These are phyloP conservation scores for Vanacampus margaritifer DNA, from an alignment of 2,113 vertebrate genomes.

Conservation along the genomic window DNA sequence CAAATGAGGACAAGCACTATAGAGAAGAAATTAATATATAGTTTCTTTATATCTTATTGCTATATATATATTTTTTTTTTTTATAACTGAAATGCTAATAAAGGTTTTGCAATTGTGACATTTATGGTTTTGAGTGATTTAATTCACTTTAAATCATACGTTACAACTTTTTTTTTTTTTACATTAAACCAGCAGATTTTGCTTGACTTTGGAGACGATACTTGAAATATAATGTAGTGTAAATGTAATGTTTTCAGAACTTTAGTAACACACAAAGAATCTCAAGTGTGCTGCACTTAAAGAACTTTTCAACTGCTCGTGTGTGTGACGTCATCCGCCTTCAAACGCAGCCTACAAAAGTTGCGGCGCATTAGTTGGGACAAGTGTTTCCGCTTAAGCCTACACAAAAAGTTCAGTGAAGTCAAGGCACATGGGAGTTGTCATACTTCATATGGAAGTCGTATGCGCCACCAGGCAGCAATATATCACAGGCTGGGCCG, in stretches of 20 bases:
- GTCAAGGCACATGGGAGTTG: constrained; percentile 41
- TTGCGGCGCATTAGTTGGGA: background rate
- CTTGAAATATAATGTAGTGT: background rate
- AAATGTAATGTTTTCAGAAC: background rate
- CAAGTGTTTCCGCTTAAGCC: constrained; percentile 17
- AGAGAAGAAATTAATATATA: background rate
- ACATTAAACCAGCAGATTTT: background rate
- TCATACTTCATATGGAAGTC: constrained; percentile 36
- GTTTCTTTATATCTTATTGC: background rate
- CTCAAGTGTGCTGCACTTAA: background rate
- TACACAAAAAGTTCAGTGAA: constrained; percentile 43
- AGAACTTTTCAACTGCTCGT: background rate
- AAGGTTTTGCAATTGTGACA: too few relatives aligned
- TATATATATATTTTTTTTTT: too few relatives aligned
- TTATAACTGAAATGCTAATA: too few relatives aligned
- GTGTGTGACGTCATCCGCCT: background rate
- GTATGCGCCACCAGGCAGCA: constrained; percentile 35
- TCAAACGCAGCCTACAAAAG: background rate
- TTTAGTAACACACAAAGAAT: background rate
- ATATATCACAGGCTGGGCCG: constrained; percentile 45
- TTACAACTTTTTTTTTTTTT: too few relatives aligned
- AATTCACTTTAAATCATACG: too few relatives aligned
- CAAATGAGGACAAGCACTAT: background rate
- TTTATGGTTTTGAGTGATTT: too few relatives aligned
- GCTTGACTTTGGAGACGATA: background rate